Conservation (phyloP, 2,113 vertebrate species). For the Carlito syrichta region DNA sequence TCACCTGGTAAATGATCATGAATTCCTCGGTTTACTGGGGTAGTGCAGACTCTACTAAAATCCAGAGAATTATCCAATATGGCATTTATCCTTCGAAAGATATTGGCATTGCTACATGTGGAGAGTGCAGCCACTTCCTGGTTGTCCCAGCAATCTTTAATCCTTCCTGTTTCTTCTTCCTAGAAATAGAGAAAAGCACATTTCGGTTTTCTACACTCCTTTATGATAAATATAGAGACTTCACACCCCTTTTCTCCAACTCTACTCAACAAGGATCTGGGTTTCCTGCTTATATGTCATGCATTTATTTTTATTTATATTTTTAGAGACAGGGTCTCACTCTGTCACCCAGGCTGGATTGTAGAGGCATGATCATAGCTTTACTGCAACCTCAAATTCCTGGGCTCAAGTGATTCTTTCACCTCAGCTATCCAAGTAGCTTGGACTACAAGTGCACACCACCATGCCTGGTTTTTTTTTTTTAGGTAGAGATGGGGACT, state of each 20-base stretch:
- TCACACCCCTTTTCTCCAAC: not conserved
- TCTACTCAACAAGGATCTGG: not conserved
- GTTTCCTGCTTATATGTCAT: too few species aligned
- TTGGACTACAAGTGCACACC: too few species aligned
- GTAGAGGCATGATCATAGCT: too few species aligned
- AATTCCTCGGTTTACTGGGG: conserved; percentile 87
- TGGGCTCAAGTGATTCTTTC: too few species aligned
- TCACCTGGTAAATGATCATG: conserved; percentile 89
- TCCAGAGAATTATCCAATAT: conserved; percentile 97
- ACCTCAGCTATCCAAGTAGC: too few species aligned
- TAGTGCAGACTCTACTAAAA: conserved; percentile 95
- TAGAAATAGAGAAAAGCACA: conserved; percentile 71
- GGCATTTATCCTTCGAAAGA: conserved; percentile 96
- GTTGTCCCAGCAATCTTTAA: conserved; percentile 88
- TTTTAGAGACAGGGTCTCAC: too few species aligned
- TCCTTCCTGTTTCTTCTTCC: conserved; percentile 89
- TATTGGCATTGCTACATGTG: conserved; percentile 95
- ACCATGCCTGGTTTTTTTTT: too few species aligned
- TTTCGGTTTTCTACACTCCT: not conserved
- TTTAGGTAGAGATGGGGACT: too few species aligned
- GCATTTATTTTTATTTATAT: too few species aligned
- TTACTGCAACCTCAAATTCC: too few species aligned
- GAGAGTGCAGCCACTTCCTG: conserved; percentile 90
- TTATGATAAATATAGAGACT: not conserved
- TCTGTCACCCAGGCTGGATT: too few species aligned